A percentile compares a stretch with the other conserved stretches of the same genome.
Conservation (phyloP, 2,888 invertebrate species). For the Spilarctia lutea region DNA sequence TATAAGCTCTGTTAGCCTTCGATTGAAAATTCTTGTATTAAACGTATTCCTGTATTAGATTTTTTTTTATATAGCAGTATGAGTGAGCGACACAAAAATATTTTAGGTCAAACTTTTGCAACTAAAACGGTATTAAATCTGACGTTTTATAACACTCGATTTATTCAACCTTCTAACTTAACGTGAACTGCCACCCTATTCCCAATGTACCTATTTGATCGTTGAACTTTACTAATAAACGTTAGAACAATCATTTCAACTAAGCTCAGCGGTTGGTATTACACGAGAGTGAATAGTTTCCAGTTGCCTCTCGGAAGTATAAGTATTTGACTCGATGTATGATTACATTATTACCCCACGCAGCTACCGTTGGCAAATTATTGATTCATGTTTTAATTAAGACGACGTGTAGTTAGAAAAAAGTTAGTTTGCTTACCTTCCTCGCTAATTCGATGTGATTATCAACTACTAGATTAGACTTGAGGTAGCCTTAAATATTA, state of each 20-base stretch:
- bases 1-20: too few relatives aligned
- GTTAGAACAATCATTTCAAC: slow-evolving; percentile 60
- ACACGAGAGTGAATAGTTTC: slow-evolving; percentile 56
- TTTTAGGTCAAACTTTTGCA: background rate
- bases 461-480: too few relatives aligned
- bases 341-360: slow-evolving; percentile 30
- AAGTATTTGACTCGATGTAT: slow-evolving; percentile 46
- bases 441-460: too few relatives aligned
- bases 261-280: slow-evolving; percentile 51
- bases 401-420: background rate
- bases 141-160: slow-evolving; percentile 13
- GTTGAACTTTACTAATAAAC: slow-evolving; percentile 63
- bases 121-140: background rate
- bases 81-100: background rate
- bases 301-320: slow-evolving; percentile 32
- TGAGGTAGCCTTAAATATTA: too few relatives aligned
- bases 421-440: background rate
- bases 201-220: slow-evolving; percentile 51
- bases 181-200: slow-evolving; percentile 33
- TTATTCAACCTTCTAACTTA: slow-evolving; percentile 24
- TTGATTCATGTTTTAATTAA: background rate
- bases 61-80: background rate
- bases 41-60: background rate
- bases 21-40: background rate
- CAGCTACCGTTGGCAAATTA: slow-evolving; percentile 25